Conservation (phyloP, 2,797 vertebrate genomes). For the Lacerta viridis region DNA sequence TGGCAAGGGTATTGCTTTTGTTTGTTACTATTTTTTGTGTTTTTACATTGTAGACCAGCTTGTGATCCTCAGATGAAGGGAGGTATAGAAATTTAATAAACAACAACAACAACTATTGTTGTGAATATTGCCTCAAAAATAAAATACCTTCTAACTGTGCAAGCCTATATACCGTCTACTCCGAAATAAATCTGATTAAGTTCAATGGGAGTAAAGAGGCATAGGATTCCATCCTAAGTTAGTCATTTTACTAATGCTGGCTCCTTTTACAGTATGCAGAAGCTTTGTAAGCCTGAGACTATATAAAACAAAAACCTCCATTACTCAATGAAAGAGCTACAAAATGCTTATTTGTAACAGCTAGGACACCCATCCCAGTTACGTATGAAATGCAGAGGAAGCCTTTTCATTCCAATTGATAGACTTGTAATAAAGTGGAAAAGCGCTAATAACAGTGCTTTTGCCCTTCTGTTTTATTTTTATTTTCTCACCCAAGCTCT, state of each 20-base stretch:
- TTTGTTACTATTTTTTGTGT: too few relatives aligned
- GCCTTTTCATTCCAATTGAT: conserved; percentile 30
- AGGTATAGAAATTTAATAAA: too few relatives aligned
- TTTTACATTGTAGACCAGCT: too few relatives aligned
- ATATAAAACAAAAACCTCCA: conserved; percentile 39
- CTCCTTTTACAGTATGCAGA: background rate
- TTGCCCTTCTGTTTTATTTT: conserved; percentile 54
- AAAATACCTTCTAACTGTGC: background rate
- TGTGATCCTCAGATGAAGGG: too few relatives aligned
- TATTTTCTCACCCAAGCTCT: conserved; percentile 65
- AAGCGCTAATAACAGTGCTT: conserved; percentile 63
- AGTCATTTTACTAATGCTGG: background rate
- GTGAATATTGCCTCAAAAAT: background rate
- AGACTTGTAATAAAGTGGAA: conserved; percentile 42
- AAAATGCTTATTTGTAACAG: conserved; percentile 12
- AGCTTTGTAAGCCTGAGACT: background rate
- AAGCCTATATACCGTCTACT: too few relatives aligned
- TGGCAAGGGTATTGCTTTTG: too few relatives aligned
- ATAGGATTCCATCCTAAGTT: background rate
- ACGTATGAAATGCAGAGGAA: conserved; percentile 33
- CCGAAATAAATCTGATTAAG: too few relatives aligned
- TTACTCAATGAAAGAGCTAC: conserved; percentile 40
- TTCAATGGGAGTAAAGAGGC: too few relatives aligned
- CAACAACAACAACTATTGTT: too few relatives aligned
- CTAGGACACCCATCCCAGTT: conserved; percentile 44